Conservation (phyloP, 2,797 vertebrate genomes). For the Cuculus canorus region DNA sequence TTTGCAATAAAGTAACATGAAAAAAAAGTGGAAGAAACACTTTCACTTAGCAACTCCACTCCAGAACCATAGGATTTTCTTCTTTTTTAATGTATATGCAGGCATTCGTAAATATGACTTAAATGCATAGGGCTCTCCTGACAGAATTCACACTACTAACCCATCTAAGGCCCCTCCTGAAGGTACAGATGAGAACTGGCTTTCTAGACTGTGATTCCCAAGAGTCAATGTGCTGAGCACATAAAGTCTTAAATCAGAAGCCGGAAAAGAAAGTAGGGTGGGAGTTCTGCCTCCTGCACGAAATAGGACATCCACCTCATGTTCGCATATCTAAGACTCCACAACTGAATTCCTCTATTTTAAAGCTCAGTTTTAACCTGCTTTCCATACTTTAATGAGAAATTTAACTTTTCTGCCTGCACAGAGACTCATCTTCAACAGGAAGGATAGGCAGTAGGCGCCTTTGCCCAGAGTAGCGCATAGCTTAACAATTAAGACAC, state of each 20-base stretch:
- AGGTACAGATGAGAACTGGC: neutral
- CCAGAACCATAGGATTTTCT: neutral
- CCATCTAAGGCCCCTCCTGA: neutral
- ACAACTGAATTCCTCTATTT: neutral
- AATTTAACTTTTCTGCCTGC: neutral
- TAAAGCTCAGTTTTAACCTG: neutral
- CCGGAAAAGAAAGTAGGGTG: neutral
- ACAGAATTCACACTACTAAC: neutral
- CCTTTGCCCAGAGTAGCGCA: neutral
- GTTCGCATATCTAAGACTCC: neutral
- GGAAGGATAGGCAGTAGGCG: neutral
- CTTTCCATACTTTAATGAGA: neutral
- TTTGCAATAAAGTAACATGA: neutral
- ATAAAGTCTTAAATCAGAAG: neutral
- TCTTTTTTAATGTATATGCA: neutral
- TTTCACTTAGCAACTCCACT: neutral
- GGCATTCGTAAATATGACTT: neutral
- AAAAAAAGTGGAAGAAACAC: neutral
- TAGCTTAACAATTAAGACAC: neutral
- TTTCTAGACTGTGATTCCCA: neutral
- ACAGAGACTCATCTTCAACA: neutral
- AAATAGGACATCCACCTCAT: neutral
- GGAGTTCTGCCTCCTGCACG: neutral
- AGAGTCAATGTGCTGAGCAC: neutral
- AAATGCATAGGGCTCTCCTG: neutral